Evolutionary conservation across 1,140 invertebrate species (phyloP).

Genomic region (Polypedilum pembai): DNA sequence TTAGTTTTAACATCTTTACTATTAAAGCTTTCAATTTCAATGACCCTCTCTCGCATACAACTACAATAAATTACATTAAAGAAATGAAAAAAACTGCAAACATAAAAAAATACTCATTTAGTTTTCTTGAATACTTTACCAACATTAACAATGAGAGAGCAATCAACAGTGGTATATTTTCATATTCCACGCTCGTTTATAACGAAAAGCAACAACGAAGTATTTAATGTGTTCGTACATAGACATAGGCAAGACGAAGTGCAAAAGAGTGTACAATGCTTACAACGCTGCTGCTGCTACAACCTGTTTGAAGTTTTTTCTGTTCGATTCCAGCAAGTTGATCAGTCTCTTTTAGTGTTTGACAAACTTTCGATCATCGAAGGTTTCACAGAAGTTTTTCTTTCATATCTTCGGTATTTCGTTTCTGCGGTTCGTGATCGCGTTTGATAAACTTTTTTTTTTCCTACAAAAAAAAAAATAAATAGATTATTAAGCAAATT

Average conservation of each 20-base stretch:
- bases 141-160: neutral
- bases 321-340: neutral
- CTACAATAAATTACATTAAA: neutral
- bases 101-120: constrained; percentile 1
- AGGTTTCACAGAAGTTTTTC: neutral
- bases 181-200: neutral
- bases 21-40: neutral
- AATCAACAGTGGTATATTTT: neutral
- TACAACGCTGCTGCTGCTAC: neutral
- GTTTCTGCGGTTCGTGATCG: no score
- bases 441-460: no score
- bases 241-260: constrained; percentile 10
- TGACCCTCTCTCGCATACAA: neutral
- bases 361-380: constrained; percentile 18
- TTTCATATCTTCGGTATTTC: neutral
- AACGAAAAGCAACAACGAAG: neutral
- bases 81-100: neutral
- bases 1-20: no score
- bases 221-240: constrained; percentile 1
- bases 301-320: neutral
- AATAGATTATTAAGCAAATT: no score
- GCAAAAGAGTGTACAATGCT: constrained; percentile 10
- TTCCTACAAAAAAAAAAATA: no score
- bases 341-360: constrained; percentile 10
- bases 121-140: neutral